Conservation (phyloP, 2,888 invertebrate species). For the Teleiodes luculella region DNA sequence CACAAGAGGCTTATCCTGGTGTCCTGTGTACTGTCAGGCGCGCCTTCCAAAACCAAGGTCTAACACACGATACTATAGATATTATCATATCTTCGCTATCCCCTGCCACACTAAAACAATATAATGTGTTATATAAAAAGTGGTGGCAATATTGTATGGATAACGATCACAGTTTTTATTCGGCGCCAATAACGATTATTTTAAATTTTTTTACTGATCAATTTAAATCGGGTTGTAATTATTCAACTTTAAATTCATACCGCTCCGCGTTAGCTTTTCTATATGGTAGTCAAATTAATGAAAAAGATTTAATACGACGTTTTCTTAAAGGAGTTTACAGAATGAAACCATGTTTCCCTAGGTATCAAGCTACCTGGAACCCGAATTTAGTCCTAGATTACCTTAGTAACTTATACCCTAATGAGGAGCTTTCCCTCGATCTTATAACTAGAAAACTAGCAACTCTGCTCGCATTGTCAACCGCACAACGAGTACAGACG, state of each 20-base stretch:
- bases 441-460: constrained; percentile 1
- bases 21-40: not conserved
- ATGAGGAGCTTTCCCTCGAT: not conserved
- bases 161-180: not conserved
- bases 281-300: not conserved
- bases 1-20: not conserved
- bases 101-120: not conserved
- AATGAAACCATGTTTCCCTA: constrained; percentile 6
- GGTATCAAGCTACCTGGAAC: constrained; percentile 7
- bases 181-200: not conserved
- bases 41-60: not conserved
- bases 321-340: constrained; percentile 8
- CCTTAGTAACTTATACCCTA: not conserved
- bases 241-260: not conserved
- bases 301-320: not conserved
- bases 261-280: not conserved
- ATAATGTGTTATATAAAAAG: not conserved
- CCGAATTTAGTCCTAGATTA: not conserved
- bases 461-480: constrained; percentile 11
- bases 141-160: not conserved
- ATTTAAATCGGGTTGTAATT: not conserved
- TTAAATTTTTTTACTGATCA: not conserved
- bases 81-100: not conserved
- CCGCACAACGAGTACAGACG: constrained; percentile 16
- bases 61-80: not conserved